Base-by-base conservation (phyloP, 2,888 invertebrate genomes). In the Prenolepis imparis region DNA sequence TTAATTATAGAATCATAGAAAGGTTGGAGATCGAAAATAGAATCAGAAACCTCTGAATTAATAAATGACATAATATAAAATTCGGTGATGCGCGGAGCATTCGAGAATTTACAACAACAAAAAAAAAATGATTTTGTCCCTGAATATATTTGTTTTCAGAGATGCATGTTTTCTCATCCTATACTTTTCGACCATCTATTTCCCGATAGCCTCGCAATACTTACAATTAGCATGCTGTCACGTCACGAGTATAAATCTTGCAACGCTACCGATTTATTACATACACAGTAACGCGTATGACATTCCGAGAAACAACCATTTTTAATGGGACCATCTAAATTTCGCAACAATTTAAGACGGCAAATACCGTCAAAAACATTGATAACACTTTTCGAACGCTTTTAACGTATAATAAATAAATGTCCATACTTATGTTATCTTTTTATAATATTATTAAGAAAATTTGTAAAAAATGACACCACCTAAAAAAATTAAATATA, bases 211-310 rank as follows among this genome's bases (percentile, higher is more conserved):
- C 68, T 70, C 70, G 24, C 44, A 36, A 68, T 80, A 80, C 59
- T 80, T 28, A 2, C 28, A 28, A 28, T 28, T 80, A 80, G 70
- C 67, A 28, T 32, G 57, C 78, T 78, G 68, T 80, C 78, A 68
- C 78, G 70, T 80, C 59, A 68, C 18, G 59, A 21, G n/a, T 44
- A 68, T 80, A 80, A 80, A 80, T 80, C 70, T 80, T 36, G 32
- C 36, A 24, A 68, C 57, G 67, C 77, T 78, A 78, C 78, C 78
- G 59, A 80, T 80, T 80, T 80, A 80, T 80, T 80, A 70, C 59
- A 68, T 21, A 32, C 59, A 18, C 59, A 21, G 21, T 68, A 80
- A 70, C 24, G 24, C 70, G 59, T 57, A 61, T 70, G 21, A 21
- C 11, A 1, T 78, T 78, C 24, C 18, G 36, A 59, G 78, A 78